Base-by-base conservation (phyloP, 2,113 vertebrate genomes). In the Archocentrus centrarchus region DNA sequence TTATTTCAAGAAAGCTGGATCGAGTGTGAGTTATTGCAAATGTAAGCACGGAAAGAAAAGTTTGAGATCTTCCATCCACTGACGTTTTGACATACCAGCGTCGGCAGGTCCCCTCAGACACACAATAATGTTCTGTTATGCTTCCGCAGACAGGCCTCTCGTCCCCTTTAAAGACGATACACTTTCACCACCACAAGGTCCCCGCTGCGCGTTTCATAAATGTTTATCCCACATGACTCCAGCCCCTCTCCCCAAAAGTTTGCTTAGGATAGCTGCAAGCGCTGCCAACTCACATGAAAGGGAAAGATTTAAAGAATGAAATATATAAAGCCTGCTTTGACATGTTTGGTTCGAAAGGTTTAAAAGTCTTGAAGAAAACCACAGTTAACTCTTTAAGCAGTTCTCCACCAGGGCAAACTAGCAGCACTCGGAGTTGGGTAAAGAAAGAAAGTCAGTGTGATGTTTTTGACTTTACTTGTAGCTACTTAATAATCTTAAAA, bases 201-300 rank as follows among this genome's bases (percentile, higher is more conserved):
- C 89, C 89, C 17, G 60, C 85, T 88, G 92, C 60, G 88, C 20
- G 66, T 89, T 93, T 93, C 76, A 90, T 90, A 91, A 93, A 94
- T 88, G 88, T 94, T 93, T 93, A 89, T 93, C 75, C 88, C 88
- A 89, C 83, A 88, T 66, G 77, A 92, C 85, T 91, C 82, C 63
- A 13, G 75, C 80, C 88, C 84, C 84, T 83, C 68, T 84, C 80
- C 85, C 50, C 77, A 88, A 77, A 83, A 53, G 82, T 91, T 92
- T 91, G 57, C 89, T 87, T 75, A 82, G 66, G 80, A 86, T 75
- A 53, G 57, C 77, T 86, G 64, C 20, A 53, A 82, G 68, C 20
- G 7, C 59, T 90, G 91, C 85, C 85, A 90, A 64, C 66, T 88
- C 68, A 75, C 80, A 91, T 89, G 88, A 91, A 90, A 89, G 87